Conservation (phyloP, 2,888 invertebrate genomes). For the Podotricha telesiphe region DNA sequence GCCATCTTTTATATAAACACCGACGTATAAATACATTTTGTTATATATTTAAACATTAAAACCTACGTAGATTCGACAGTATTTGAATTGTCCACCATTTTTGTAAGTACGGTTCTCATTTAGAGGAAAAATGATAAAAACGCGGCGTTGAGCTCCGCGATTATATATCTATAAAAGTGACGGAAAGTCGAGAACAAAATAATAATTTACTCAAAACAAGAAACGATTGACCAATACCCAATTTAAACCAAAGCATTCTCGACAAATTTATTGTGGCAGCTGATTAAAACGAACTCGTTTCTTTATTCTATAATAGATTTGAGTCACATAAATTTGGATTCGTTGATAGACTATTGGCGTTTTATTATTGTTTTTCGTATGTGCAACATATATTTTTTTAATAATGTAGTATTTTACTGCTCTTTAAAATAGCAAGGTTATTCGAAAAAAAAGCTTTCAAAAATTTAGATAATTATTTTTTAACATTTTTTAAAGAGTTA, state of each 20-base stretch:
- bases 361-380: constrained; percentile 3
- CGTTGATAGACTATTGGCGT: constrained; percentile 20
- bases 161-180: constrained; percentile 34
- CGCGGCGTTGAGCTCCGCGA: constrained; percentile 49
- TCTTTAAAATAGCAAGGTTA: no score
- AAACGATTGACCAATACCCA: constrained; percentile 43
- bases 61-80: no score
- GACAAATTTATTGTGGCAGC: constrained; percentile 39
- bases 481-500: no score
- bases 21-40: no score
- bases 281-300: constrained; percentile 38
- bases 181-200: constrained; percentile 4
- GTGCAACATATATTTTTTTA: no score
- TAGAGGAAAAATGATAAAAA: no score
- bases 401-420: no score
- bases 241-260: constrained; percentile 40
- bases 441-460: no score
- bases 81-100: no score
- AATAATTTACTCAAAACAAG: constrained; percentile 41
- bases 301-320: constrained; percentile 24
- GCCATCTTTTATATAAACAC: constrained; percentile 3
- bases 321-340: constrained; percentile 34
- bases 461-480: no score
- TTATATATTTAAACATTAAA: no score
- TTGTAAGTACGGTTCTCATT: no score